Base-by-base conservation (phyloP, 2,888 invertebrate species). In the Macrophya annulata region DNA sequence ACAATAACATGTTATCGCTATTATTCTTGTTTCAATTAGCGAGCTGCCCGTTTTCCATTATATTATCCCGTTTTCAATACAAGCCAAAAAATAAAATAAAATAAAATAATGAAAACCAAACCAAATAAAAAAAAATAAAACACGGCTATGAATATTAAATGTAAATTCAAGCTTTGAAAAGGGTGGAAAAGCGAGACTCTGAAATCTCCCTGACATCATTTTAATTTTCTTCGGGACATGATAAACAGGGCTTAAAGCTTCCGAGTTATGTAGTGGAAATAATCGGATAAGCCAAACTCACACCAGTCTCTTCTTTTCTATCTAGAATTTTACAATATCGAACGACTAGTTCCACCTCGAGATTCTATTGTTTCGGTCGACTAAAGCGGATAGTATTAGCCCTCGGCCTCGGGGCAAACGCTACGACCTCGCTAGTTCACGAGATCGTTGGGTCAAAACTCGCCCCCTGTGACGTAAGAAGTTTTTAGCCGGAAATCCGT, bases 281-380 rank as follows among this genome's bases (percentile, higher is more conserved):
- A 62, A 81, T 62, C 81, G 62, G 81, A 81, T 81, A 81, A 81
- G 62, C 62, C 59, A n/a, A 62, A 43, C 81, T 25, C 31, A 81
- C 43, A 81, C 15, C 77, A 8, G 8, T 37, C 12, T 21, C 25
- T 81, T 21, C 25, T 81, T 31, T n/a, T 62, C 40, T 40, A 40
- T 15, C 59, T 62, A 43, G 59, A 62, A 81, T 81, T 62, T 81
- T 62, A 81, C 59, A 81, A 62, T 59, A 81, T 81, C 81, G 81
- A 81, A 81, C 81, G 81, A 3, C 51, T 10, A 59, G 10, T 62
- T 81, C 43, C 37, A 43, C 59, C 62, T 62, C 71, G 25, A 21
- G 25, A 25, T 83, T 83, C 83, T 83, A 68, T 83, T 71, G 71
- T 83, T 68, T 71, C 65, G 71, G 17, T 17, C 25, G 21, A 48